These are phyloP conservation scores for Ypsolopha scabrella DNA, from an alignment of 2,888 invertebrate species.

Conservation along the genomic window DNA sequence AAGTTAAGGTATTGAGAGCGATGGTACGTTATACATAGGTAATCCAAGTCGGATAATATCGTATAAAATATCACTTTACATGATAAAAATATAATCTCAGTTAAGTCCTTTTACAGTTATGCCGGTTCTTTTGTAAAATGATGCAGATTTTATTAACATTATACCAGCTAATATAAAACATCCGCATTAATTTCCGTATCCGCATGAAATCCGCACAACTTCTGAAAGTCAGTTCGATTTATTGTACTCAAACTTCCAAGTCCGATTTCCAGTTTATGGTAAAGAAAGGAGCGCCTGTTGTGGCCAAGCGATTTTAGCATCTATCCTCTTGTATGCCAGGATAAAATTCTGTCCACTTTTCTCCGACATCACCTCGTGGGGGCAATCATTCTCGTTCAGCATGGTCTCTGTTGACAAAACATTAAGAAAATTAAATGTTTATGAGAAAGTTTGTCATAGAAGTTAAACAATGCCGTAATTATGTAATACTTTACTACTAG, in stretches of 20 bases:
- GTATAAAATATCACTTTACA: conserved; percentile 62
- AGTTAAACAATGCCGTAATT: neutral
- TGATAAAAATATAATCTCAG: conserved; percentile 41
- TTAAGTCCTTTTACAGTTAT: neutral
- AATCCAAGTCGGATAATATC: conserved; percentile 37
- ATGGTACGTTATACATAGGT: conserved; percentile 16
- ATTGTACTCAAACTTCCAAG: too few relatives aligned
- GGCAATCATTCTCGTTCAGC: conserved; percentile 89
- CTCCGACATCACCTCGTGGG: conserved; percentile 84
- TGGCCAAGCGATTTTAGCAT: conserved; percentile 98
- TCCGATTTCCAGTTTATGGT: conserved; percentile 24
- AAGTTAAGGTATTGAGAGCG: conserved; percentile 28
- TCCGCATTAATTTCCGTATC: too few relatives aligned
- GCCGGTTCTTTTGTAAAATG: neutral
- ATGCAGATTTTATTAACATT: too few relatives aligned
- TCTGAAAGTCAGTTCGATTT: too few relatives aligned
- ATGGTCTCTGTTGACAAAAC: conserved; percentile 80
- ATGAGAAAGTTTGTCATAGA: neutral
- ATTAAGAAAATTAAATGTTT: neutral
- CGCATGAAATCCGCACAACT: too few relatives aligned
- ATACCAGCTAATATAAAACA: too few relatives aligned
- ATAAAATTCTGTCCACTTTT: conserved; percentile 86
- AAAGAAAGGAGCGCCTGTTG: conserved; percentile 65
- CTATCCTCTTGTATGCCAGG: conserved; percentile 94
- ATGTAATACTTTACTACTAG: neutral